Evolutionary conservation across 2,113 vertebrate species (phyloP).

Genomic region (Sinocyclocheilus maitianheensis): DNA sequence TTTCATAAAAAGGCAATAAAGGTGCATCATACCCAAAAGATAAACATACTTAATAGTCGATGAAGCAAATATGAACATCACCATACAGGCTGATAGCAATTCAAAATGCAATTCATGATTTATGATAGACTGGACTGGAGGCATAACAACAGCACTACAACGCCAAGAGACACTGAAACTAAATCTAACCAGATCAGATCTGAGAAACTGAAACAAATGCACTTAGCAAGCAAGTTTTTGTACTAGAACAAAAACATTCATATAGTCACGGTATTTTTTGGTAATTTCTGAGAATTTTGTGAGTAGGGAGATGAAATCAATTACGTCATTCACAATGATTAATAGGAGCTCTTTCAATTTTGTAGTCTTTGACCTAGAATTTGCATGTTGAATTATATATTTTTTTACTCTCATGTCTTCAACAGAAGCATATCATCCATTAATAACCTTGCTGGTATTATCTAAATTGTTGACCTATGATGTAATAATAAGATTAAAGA

Average conservation of each 20-base stretch:
- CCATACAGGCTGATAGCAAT: neutral
- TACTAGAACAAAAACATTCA: neutral
- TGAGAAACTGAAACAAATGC: neutral
- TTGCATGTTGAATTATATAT: neutral
- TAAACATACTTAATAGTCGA: conserved; percentile 15
- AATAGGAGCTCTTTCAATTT: neutral
- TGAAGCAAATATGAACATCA: conserved; percentile 5
- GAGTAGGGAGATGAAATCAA: neutral
- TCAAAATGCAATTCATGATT: conserved; percentile 18
- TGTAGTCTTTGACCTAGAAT: neutral
- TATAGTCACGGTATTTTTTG: too few relatives aligned
- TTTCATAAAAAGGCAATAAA: conserved; percentile 40
- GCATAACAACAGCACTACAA: neutral
- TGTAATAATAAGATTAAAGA: neutral
- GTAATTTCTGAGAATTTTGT: neutral
- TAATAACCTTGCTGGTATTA: neutral
- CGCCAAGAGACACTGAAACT: neutral
- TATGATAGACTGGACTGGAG: neutral
- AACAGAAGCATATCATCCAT: neutral
- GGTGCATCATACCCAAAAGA: neutral
- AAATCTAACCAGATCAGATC: neutral
- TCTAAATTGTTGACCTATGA: neutral
- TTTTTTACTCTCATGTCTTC: neutral
- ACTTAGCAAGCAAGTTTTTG: neutral
- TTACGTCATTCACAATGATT: neutral